phyloP scores from a whole-genome alignment of 2,888 invertebrate genomes.

The Thecocarcelia acutangulata region DNA sequence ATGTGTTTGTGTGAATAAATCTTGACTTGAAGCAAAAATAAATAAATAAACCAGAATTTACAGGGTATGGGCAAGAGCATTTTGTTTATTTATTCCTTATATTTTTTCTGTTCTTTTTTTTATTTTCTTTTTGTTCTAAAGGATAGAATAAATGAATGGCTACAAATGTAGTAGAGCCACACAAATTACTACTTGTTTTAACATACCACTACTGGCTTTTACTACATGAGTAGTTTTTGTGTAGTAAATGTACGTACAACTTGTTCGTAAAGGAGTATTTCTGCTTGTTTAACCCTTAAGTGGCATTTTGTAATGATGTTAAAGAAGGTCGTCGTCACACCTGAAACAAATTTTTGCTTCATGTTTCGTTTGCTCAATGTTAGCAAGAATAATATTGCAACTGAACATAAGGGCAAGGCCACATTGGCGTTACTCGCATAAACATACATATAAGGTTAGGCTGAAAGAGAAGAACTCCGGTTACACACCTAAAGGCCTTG shows the following conservation, averaged over 20 bases:
- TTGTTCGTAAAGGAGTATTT: neutral
- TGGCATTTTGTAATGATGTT: neutral
- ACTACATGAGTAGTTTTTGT: conserved; percentile 42
- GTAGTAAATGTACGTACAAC: neutral
- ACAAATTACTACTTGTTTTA: conserved; percentile 35
- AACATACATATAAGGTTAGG: no score
- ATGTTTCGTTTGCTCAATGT: no score
- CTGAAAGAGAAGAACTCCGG: no score
- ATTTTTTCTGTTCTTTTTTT: neutral
- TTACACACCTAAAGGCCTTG: no score
- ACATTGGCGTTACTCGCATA: no score
- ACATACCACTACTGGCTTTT: conserved; percentile 16
- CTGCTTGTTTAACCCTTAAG: conserved; percentile 29
- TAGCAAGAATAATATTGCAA: no score
- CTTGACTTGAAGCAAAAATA: conserved; percentile 21
- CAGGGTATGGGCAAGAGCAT: conserved; percentile 15
- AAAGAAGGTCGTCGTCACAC: neutral
- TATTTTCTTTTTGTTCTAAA: neutral
- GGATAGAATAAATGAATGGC: conserved; percentile 42
- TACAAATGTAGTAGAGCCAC: conserved; percentile 7
- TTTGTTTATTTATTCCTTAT: conserved; percentile 7
- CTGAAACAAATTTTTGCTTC: neutral
- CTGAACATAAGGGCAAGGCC: no score
- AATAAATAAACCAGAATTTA: conserved; percentile 8
- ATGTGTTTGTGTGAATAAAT: conserved; percentile 21